Conservation (phyloP, 1,140 invertebrate genomes). For the Dendrolimus punctatus region DNA sequence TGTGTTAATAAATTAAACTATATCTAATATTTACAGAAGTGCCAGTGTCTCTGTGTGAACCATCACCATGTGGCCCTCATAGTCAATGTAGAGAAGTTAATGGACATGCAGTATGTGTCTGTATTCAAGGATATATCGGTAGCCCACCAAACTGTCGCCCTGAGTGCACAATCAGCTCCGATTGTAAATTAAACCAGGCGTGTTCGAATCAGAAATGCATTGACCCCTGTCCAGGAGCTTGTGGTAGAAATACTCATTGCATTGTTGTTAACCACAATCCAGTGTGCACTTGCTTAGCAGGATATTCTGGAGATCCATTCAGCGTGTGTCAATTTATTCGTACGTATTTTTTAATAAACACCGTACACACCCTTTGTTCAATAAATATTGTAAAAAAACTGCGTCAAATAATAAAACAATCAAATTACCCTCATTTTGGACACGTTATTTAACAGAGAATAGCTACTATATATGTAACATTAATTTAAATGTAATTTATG, state of each 20-base stretch:
- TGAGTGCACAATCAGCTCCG: constrained; percentile 79
- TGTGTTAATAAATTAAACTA: neutral
- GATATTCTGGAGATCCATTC: constrained; percentile 78
- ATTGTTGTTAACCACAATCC: constrained; percentile 78
- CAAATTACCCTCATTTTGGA: no score
- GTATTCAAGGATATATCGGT: constrained; percentile 79
- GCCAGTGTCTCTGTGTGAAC: constrained; percentile 66
- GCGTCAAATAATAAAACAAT: neutral
- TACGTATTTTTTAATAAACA: constrained; percentile 50
- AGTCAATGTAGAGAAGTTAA: constrained; percentile 79
- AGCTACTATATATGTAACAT: no score
- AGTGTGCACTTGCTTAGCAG: constrained; percentile 75
- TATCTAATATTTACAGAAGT: constrained; percentile 35
- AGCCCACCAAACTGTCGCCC: constrained; percentile 82
- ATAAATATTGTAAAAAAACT: neutral
- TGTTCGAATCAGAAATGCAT: constrained; percentile 80
- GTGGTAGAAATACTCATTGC: constrained; percentile 78
- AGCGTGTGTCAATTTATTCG: constrained; percentile 69
- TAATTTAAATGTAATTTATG: no score
- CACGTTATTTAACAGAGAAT: no score
- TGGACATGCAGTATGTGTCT: constrained; percentile 79
- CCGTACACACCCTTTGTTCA: neutral
- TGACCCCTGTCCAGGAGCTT: constrained; percentile 83
- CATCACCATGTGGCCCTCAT: constrained; percentile 79
- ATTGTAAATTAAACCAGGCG: constrained; percentile 77